These are phyloP conservation scores for Micropoecilia bifurca DNA, from an alignment of 2,797 vertebrate species.

Conservation along the genomic window DNA sequence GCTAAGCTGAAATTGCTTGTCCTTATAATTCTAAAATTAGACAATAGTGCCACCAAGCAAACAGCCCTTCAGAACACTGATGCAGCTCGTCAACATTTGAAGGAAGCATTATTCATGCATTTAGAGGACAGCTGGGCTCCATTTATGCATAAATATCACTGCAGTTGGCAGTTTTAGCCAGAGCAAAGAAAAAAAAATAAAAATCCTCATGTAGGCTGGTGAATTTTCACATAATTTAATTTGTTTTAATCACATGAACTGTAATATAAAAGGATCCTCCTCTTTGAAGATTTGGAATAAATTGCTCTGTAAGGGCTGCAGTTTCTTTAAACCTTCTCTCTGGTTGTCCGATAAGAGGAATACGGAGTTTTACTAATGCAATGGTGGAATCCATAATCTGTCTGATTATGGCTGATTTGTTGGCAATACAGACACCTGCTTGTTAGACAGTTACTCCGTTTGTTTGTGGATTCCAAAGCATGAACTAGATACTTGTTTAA, in stretches of 20 bases:
- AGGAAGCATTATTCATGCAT: slow-evolving; percentile 4
- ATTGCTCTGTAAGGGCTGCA: background rate
- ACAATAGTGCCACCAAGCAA: background rate
- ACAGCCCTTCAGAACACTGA: background rate
- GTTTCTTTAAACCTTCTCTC: background rate
- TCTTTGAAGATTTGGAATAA: background rate
- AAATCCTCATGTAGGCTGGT: too few species aligned
- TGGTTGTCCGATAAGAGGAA: too few species aligned
- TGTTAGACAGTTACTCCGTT: background rate
- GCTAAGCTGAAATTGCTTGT: background rate
- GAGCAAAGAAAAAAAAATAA: background rate
- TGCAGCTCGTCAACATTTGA: background rate
- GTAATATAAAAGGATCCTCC: background rate
- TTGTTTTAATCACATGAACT: background rate
- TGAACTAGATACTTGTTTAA: background rate
- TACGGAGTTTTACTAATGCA: background rate
- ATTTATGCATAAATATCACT: background rate
- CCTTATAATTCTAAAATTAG: background rate
- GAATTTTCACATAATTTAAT: background rate
- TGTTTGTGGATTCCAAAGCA: background rate
- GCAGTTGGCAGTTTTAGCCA: background rate
- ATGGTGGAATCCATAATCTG: background rate
- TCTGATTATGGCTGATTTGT: background rate
- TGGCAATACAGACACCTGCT: background rate
- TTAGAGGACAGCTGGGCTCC: background rate